A percentile compares a stretch with the other conserved stretches of the same genome.
Evolutionary conservation across 2,888 invertebrate species (phyloP).

Genomic region (Eledona agricola): DNA sequence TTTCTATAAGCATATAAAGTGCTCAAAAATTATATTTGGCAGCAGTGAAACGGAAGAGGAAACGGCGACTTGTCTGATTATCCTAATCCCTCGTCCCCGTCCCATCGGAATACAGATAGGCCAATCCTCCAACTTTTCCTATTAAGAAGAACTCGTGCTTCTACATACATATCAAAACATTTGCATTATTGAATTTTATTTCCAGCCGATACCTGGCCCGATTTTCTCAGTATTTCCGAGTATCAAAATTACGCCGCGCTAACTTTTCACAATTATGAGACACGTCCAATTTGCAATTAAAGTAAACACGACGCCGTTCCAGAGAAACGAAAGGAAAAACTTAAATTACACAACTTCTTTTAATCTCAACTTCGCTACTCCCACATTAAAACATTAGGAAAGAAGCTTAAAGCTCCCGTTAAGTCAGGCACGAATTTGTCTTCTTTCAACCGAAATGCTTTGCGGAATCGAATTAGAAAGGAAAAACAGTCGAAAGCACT

Average conservation of each 20-base stretch:
- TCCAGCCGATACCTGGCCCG: slow-evolving; percentile 35
- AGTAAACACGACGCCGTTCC: slow-evolving; percentile 30
- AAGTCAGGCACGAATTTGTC: slow-evolving; percentile 49
- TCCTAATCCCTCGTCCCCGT: slow-evolving; percentile 54
- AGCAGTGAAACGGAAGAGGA: slow-evolving; percentile 54
- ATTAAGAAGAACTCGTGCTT: slow-evolving; percentile 57
- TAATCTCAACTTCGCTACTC: slow-evolving; percentile 45
- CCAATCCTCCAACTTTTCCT: slow-evolving; percentile 58
- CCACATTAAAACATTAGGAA: slow-evolving; percentile 51
- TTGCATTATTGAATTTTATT: slow-evolving; percentile 58
- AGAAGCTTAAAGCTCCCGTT: slow-evolving; percentile 44
- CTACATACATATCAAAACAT: slow-evolving; percentile 59
- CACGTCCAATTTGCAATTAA: slow-evolving; percentile 34
- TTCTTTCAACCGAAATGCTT: slow-evolving; percentile 39
- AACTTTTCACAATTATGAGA: slow-evolving; percentile 24
- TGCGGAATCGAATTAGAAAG: slow-evolving; percentile 41
- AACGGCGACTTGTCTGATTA: slow-evolving; percentile 57
- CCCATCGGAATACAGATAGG: slow-evolving; percentile 58
- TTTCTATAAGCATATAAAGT: slow-evolving; percentile 58
- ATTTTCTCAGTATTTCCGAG: slow-evolving; percentile 1
- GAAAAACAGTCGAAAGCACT: slow-evolving; percentile 21
- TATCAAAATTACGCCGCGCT: background rate
- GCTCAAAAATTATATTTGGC: slow-evolving; percentile 56
- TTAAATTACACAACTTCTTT: slow-evolving; percentile 48
- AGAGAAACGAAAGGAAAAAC: slow-evolving; percentile 40